These are phyloP conservation scores for Dromius quadrimaculatus DNA, from an alignment of 2,888 invertebrate species.

Conservation along the genomic window DNA sequence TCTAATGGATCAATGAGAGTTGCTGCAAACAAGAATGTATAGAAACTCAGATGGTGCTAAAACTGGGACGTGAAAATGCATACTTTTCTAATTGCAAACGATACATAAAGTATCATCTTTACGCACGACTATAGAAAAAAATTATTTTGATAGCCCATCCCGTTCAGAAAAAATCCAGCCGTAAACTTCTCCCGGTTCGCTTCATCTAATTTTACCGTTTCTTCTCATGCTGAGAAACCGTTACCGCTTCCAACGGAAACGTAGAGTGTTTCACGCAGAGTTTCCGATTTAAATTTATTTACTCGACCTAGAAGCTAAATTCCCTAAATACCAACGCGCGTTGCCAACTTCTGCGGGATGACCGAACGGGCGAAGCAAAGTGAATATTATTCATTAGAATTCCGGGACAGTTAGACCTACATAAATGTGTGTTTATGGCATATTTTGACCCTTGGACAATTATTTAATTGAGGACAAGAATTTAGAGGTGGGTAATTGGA, in stretches of 20 bases:
- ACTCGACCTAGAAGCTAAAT: slow-evolving; percentile 22
- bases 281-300: slow-evolving; percentile 31
- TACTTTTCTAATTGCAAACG: too few species aligned
- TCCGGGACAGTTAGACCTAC: slow-evolving; percentile 11
- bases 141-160: too few species aligned
- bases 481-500: neutral
- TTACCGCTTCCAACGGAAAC: slow-evolving; percentile 15
- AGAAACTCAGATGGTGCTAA: too few species aligned
- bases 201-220: too few species aligned
- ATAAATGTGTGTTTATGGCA: slow-evolving; percentile 13
- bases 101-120: too few species aligned
- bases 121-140: too few species aligned
- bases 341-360: neutral
- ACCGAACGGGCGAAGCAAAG: neutral
- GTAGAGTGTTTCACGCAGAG: slow-evolving; percentile 18
- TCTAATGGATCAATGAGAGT: too few species aligned
- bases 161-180: too few species aligned
- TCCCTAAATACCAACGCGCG: slow-evolving; percentile 7
- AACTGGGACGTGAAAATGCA: too few species aligned
- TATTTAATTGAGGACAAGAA: neutral
- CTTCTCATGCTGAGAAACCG: slow-evolving; percentile 15
- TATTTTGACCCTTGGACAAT: neutral
- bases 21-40: too few species aligned
- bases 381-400: slow-evolving; percentile 21
- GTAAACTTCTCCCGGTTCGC: neutral